Percentiles rank a stretch among this genome's conserved stretches.
phyloP scores from a whole-genome alignment of 2,888 invertebrate genomes.

The Troides oblongomaculatus region DNA sequence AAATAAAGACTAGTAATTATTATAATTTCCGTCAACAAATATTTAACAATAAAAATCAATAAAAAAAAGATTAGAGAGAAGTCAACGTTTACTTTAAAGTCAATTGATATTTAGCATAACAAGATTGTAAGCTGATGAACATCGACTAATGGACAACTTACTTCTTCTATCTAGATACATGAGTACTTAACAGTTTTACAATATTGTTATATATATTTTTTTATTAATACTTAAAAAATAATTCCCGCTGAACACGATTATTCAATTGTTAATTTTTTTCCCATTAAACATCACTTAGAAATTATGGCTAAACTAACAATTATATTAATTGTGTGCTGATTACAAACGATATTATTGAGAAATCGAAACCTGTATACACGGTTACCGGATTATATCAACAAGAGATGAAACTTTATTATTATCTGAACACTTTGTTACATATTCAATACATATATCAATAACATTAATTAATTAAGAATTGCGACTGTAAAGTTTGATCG shows the following conservation, averaged over 20 bases:
- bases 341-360: slow-evolving; percentile 57
- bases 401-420: slow-evolving; percentile 59
- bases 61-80: slow-evolving; percentile 60
- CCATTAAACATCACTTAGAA: slow-evolving; percentile 70
- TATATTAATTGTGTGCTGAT: slow-evolving; percentile 73
- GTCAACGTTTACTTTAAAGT: slow-evolving; percentile 61
- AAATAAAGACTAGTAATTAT: slow-evolving; percentile 48
- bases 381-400: slow-evolving; percentile 51
- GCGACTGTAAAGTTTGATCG: slow-evolving; percentile 62
- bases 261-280: slow-evolving; percentile 45
- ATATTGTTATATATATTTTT: slow-evolving; percentile 47
- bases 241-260: slow-evolving; percentile 76
- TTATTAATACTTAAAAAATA: slow-evolving; percentile 73
- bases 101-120: slow-evolving; percentile 68
- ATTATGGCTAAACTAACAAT: slow-evolving; percentile 71
- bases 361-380: slow-evolving; percentile 47
- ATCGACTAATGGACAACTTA: slow-evolving; percentile 76
- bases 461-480: slow-evolving; percentile 61
- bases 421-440: slow-evolving; percentile 74
- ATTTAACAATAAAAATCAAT: slow-evolving; percentile 63
- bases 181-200: slow-evolving; percentile 77
- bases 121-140: slow-evolving; percentile 73
- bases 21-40: slow-evolving; percentile 64
- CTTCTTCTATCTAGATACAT: slow-evolving; percentile 74
- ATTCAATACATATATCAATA: slow-evolving; percentile 60